Evolutionary conservation across 2,888 invertebrate genomes (phyloP), one percentile per base, ranked within the genome.

Genomic region (Halocaridina rubra): DNA sequence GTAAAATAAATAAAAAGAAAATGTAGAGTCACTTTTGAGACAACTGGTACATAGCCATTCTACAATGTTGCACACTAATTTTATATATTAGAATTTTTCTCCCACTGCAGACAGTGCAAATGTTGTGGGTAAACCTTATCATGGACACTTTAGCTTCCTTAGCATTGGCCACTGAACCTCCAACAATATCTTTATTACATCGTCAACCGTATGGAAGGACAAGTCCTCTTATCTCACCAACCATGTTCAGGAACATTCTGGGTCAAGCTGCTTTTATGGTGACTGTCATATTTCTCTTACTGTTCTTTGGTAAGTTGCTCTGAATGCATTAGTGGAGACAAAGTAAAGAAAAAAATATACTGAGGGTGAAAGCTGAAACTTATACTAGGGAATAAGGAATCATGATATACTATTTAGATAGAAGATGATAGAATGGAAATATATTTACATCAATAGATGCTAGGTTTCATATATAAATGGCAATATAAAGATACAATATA

Each of bases 201-300:
- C 94, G 98, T 90, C 98, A 97, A 92, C 98, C 98, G 0, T 99
- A 99, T 92, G 99, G 98, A 88, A 95, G 99, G 90, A 99, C 98
- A 91, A 98, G 98, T 93, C 97, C 98, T 86, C 95, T 99, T 89
- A 98, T 99, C 92, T 97, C 97, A 81, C 94, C 97, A 91, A 97
- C 96, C 91, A 99, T 99, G 96, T 97, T 98, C 96, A 99, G 99
- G 93, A 99, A 99, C 92, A 99, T 99, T 92, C 93, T 99, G 89
- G 98, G 98, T 86, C 99, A 99, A 92, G 97, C 97, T 89, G 92
- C 98, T 89, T 99, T 99, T 92, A 99, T 99, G 92, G 94, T 99
- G 89, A 93, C 94, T 90, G 95, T 99, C 90, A 97, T 99, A 90
- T 98, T 99, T 93, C 92, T 94, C 87, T 93, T 99, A 89, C 94